Evolutionary conservation across 2,888 invertebrate genomes (phyloP), one percentile per base, ranked within the genome.

Genomic region (Eledone cirrhosa): DNA sequence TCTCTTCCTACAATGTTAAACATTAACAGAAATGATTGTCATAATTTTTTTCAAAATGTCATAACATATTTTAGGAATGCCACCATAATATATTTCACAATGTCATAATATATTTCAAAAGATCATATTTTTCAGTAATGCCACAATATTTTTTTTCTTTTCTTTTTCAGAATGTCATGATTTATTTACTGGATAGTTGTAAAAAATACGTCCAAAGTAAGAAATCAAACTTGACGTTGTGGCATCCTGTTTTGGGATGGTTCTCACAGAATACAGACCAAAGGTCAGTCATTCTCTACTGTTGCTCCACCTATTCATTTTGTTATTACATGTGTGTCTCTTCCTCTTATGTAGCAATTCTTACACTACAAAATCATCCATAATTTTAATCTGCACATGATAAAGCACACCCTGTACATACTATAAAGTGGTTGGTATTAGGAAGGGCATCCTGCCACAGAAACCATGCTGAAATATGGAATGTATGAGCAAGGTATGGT

Each of bases 221-320:
- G 90, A 90, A 90, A 80, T 96, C 97, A 1, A 96, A 96, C 88
- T 93, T 97, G 77, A 96, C 97, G 77, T 97, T 98, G 91, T 99
- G 98, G 98, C 98, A 99, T 91, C 98, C 98, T 7, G 94, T 99
- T 33, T 93, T 99, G 19, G 99, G 99, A 63, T 99, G 98, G 97
- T 97, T 98, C 83, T 89, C 90, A 31, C 90, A 90, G 82, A 88
- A 85, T 67, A 88, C 90, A 29, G 89, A 90, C 80, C 87, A 87
- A 79, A 87, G 88, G 89, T 89, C 77, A 80, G 82, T 78, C 16
- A 5, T 33, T n/a, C 22, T 7, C 4, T 19, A 72, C 22, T 78
- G 24, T 47, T 65, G 63, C 27, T 31, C 3, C 22, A 33, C 14
- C 29, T 29, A 59, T 29, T 14, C 24, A 77, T n/a, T 31, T 24